These are phyloP conservation scores for Mythimna pallens DNA, from an alignment of 2,888 invertebrate genomes.

Conservation along the genomic window DNA sequence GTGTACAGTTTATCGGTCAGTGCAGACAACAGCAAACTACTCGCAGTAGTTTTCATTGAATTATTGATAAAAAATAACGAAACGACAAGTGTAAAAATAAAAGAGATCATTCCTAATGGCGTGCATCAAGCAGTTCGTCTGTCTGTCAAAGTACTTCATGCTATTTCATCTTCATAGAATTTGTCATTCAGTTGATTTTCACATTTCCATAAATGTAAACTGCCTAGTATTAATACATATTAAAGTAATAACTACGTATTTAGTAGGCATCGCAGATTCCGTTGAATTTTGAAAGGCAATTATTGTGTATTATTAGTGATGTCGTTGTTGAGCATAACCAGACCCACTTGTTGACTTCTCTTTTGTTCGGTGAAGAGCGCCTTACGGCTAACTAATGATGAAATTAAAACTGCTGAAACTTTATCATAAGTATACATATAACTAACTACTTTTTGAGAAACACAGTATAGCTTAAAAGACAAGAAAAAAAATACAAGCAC, in stretches of 20 bases:
- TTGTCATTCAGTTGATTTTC: not conserved
- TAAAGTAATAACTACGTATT: not conserved
- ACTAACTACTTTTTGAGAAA: not conserved
- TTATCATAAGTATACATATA: not conserved
- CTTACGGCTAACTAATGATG: not conserved
- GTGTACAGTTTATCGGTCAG: slow-evolving; percentile 20
- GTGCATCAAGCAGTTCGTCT: not conserved
- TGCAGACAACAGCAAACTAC: not conserved
- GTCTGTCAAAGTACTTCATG: not conserved
- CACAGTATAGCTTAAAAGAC: slow-evolving; percentile 25
- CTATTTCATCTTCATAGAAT: not conserved
- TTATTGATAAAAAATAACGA: not conserved
- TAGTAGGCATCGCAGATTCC: slow-evolving; percentile 19
- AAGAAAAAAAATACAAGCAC: slow-evolving; percentile 36
- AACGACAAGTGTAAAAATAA: not conserved
- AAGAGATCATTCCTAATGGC: not conserved
- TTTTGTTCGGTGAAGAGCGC: slow-evolving; percentile 1
- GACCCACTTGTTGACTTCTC: not conserved
- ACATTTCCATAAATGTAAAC: not conserved
- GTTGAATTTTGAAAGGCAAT: slow-evolving; percentile 15
- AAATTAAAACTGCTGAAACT: not conserved
- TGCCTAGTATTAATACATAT: not conserved
- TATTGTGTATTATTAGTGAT: slow-evolving; percentile 11
- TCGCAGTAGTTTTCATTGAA: not conserved
- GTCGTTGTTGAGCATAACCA: not conserved